These are phyloP conservation scores for Drosophila sp. DNA, from an alignment of 1,140 invertebrate genomes.

Conservation along the genomic window DNA sequence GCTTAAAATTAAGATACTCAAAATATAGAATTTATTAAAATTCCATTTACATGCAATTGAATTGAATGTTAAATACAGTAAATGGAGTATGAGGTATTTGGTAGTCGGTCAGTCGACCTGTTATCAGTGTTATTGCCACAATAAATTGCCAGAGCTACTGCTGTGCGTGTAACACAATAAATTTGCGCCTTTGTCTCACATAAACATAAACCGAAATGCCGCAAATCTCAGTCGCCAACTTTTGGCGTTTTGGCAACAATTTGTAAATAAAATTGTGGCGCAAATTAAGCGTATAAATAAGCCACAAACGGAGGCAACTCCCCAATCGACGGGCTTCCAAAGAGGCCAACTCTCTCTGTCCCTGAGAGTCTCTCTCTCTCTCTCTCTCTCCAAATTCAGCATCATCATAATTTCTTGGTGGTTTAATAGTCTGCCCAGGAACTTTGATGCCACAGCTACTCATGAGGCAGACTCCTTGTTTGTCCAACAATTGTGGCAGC, in stretches of 20 bases:
- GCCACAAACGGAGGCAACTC: slow-evolving; percentile 58
- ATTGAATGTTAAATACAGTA: background rate
- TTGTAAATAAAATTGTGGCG: slow-evolving; percentile 82
- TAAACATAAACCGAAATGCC: slow-evolving; percentile 74
- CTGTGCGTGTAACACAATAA: slow-evolving; percentile 58
- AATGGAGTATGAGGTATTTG: background rate
- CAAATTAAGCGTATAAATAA: slow-evolving; percentile 83
- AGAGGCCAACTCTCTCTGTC: slow-evolving; percentile 33
- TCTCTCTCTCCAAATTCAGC: slow-evolving; percentile 37
- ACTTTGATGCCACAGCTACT: slow-evolving; percentile 56
- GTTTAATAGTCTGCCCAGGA: slow-evolving; percentile 49
- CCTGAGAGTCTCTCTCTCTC: slow-evolving; percentile 21
- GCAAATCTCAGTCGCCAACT: slow-evolving; percentile 73
- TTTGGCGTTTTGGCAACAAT: slow-evolving; percentile 73
- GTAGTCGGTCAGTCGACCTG: background rate
- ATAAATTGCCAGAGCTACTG: slow-evolving; percentile 55
- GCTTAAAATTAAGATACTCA: too few species aligned
- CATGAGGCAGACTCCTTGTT: slow-evolving; percentile 7
- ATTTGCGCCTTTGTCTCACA: slow-evolving; percentile 73
- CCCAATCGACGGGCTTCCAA: slow-evolving; percentile 40
- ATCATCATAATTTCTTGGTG: slow-evolving; percentile 18
- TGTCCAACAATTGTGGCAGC: slow-evolving; percentile 3
- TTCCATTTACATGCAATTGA: too few species aligned
- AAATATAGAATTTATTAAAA: too few species aligned
- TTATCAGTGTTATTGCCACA: slow-evolving; percentile 31